Conservation (phyloP, 2,113 vertebrate genomes). For the Pterocles burchelli region DNA sequence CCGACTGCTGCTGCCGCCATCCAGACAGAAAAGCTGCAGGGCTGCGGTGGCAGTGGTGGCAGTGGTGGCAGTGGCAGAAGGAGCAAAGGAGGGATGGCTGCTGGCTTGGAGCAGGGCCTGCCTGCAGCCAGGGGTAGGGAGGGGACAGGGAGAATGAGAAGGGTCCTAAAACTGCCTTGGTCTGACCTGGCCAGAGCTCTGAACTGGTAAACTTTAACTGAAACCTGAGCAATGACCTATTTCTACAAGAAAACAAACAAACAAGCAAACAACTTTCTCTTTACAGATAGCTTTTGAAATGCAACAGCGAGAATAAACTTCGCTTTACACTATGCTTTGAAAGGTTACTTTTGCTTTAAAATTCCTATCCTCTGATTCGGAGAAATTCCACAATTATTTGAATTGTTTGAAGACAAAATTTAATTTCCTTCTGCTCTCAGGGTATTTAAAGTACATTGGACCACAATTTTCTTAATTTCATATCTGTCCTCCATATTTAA, state of each 20-base stretch:
- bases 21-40: constrained; percentile 30
- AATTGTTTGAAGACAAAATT: background rate
- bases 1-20: background rate
- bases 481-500: background rate
- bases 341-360: background rate
- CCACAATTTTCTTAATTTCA: background rate
- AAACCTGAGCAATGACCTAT: background rate
- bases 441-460: background rate
- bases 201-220: background rate
- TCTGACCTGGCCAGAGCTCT: background rate
- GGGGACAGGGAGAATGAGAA: background rate
- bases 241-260: background rate
- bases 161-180: background rate
- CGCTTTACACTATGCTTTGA: background rate
- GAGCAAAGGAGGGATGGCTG: background rate
- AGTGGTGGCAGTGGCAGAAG: background rate
- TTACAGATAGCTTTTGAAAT: background rate
- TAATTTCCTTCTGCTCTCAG: background rate
- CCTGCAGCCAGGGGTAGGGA: background rate
- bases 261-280: background rate
- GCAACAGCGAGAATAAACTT: background rate
- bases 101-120: background rate
- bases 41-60: background rate
- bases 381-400: background rate
- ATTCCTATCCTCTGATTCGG: background rate